Evolutionary conservation across 2,797 vertebrate genomes (phyloP).

Genomic region (Echiichthys vipera): DNA sequence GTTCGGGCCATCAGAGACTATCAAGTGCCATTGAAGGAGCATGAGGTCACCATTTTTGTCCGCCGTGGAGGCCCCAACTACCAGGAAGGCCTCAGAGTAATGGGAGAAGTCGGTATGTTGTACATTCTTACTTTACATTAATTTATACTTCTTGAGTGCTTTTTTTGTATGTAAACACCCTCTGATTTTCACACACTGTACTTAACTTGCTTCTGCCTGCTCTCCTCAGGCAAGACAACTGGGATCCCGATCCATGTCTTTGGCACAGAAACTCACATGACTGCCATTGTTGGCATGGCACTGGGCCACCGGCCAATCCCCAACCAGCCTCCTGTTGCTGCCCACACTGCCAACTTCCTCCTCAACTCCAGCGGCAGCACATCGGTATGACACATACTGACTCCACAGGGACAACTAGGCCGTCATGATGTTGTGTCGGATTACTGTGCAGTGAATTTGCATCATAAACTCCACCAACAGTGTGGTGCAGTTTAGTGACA

Average conservation of each 20-base stretch:
- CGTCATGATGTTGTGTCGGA: not conserved
- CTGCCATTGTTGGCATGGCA: constrained; percentile 98
- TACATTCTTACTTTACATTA: not conserved
- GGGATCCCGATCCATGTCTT: constrained; percentile 98
- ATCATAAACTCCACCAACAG: not conserved
- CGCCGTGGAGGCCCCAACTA: constrained; percentile 97
- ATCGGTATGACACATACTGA: constrained; percentile 81
- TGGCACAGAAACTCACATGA: constrained; percentile 99
- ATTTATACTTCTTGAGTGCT: not conserved
- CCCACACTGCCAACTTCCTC: constrained; percentile 97
- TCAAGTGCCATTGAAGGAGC: constrained; percentile 94
- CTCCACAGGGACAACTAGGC: constrained; percentile 18
- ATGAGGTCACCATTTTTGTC: constrained; percentile 96
- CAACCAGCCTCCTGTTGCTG: constrained; percentile 91
- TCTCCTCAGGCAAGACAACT: constrained; percentile 92
- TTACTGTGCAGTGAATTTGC: not conserved
- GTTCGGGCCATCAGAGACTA: constrained; percentile 95
- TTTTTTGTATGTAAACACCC: not conserved
- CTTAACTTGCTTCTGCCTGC: not conserved
- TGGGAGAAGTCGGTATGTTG: constrained; percentile 95
- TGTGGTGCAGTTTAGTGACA: not conserved
- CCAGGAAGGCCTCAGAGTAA: constrained; percentile 96
- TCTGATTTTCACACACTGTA: not conserved
- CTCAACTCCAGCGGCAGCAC: constrained; percentile 94
- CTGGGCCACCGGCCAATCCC: constrained; percentile 95